Conservation (phyloP, 2,797 vertebrate species). For the Xenops minutus region DNA sequence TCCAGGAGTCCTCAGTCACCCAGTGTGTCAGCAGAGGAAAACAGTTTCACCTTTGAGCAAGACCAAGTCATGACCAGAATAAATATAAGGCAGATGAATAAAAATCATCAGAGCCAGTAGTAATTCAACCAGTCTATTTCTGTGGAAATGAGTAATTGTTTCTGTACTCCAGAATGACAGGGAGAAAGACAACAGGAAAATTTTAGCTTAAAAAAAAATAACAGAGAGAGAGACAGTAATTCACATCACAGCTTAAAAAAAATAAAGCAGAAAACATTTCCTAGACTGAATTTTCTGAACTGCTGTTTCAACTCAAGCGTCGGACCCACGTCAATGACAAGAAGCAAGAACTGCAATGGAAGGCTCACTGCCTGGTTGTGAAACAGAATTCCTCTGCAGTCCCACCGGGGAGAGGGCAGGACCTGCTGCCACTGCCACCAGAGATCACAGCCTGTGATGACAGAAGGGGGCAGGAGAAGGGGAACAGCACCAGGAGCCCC, state of each 20-base stretch:
- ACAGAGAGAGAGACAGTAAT: rapidly evolving
- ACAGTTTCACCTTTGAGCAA: not conserved
- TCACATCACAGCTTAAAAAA: not conserved
- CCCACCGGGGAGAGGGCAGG: not conserved
- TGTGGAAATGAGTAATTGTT: not conserved
- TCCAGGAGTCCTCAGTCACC: not conserved
- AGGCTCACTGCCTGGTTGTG: rapidly evolving
- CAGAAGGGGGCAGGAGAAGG: not conserved
- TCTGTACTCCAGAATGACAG: not conserved
- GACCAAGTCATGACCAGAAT: not conserved
- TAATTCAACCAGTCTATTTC: not conserved
- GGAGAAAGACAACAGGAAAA: not conserved
- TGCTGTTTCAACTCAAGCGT: not conserved
- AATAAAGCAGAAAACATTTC: not conserved
- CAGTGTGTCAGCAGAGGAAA: not conserved
- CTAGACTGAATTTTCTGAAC: not conserved
- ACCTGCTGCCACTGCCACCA: not conserved
- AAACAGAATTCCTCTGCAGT: not conserved
- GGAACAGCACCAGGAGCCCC: not conserved
- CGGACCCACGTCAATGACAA: rapidly evolving
- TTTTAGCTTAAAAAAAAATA: not conserved
- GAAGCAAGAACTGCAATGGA: not conserved
- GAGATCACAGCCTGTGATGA: not conserved
- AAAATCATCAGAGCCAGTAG: not conserved
- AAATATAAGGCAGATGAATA: not conserved